phyloP scores from a whole-genome alignment of 2,113 vertebrate genomes.

The Passer domesticus region DNA sequence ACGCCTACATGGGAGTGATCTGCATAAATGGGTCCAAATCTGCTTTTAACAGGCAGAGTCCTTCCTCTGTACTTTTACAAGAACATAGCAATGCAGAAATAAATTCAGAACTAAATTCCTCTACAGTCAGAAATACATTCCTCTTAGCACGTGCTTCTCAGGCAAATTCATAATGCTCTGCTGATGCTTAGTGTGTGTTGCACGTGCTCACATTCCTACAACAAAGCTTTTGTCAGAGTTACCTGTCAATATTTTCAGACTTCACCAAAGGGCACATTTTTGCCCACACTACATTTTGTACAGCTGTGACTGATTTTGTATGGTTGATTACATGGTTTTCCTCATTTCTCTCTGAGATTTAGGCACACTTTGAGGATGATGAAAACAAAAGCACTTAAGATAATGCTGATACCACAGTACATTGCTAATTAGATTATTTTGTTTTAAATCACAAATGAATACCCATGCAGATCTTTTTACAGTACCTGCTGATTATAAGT shows the following conservation, averaged over 20 bases:
- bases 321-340: background rate
- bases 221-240: background rate
- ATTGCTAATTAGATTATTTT: slow-evolving; percentile 1
- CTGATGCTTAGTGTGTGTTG: background rate
- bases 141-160: background rate
- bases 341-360: background rate
- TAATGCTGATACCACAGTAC: background rate
- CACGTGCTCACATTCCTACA: background rate
- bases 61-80: background rate
- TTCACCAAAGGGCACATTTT: background rate
- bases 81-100: background rate
- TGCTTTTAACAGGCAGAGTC: background rate
- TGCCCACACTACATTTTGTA: background rate
- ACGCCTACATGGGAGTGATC: background rate
- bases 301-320: background rate
- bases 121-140: background rate
- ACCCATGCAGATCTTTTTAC: background rate
- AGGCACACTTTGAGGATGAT: background rate
- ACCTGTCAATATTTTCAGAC: background rate
- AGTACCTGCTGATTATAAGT: background rate
- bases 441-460: background rate
- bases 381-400: background rate
- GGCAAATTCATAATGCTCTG: background rate
- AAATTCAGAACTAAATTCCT: background rate
- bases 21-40: background rate